Evolutionary conservation across 2,888 invertebrate genomes (phyloP), one percentile per base, ranked within the genome.

Genomic region (Norana najaformis): DNA sequence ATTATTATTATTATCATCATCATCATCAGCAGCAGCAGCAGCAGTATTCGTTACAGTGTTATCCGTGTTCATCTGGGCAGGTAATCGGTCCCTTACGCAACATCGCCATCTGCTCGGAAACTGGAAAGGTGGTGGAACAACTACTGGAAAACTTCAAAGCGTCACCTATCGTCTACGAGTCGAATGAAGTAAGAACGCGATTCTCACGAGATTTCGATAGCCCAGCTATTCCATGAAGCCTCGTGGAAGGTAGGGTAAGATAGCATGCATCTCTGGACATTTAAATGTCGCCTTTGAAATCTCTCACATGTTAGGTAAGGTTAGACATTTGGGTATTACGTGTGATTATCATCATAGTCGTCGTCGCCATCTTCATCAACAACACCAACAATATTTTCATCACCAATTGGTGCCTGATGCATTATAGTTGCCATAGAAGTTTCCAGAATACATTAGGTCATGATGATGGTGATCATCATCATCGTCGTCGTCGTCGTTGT

Each of bases 1-100:
- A 89, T 36, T 47, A 53, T 47, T n/a, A 38, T 39, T 35, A 41
- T 47, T 69, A 69, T n/a, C 41, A 89, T 89, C 89, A 89, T 89
- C 89, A 89, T 36, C 89, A 89, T 41, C 41, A 13, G 13, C 41
- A 13, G 13, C 41, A 18, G 13, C 16, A 47, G 47, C 23, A 16
- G 47, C 36, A 41, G 4, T n/a, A 34, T 20, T n/a, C 35, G 41
- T 88, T 39, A 30, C 30, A 36, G 41, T 47, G 18, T 20, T 13
- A 30, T 34, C 23, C 89, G n/a, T 13, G 20, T 69, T 69, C 30
- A 69, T 13, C 69, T 69, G 30, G 30, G 69, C 69, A 69, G 69
- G 69, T 69, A 30, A 69, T 69, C 69, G 69, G 69, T 69, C 69
- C 69, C 8, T n/a, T 69, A 11, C 69, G 69, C 30, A 69, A 69